Conservation (phyloP, 2,888 invertebrate species). For the Netelia virgata region DNA sequence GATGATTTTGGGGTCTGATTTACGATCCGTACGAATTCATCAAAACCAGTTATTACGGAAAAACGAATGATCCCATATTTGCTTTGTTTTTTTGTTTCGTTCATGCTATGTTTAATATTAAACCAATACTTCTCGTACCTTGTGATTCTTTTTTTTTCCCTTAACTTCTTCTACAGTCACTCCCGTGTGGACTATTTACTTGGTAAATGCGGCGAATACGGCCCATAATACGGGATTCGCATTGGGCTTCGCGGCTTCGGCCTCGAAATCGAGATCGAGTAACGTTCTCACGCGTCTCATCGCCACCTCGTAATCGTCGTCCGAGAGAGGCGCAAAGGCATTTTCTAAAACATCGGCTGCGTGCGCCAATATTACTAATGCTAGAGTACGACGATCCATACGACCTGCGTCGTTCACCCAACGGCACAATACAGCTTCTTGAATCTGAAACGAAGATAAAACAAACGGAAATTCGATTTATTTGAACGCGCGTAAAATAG, state of each 20-base stretch:
- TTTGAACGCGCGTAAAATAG: conserved; percentile 6
- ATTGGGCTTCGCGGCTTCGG: conserved; percentile 96
- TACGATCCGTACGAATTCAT: background rate
- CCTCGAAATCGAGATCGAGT: conserved; percentile 98
- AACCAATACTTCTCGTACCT: conserved; percentile 72
- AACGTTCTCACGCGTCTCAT: conserved; percentile 98
- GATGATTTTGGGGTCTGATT: background rate
- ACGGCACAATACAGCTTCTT: conserved; percentile 97
- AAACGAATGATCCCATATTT: conserved; percentile 42
- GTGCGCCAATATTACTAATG: conserved; percentile 97
- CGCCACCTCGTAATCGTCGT: conserved; percentile 99
- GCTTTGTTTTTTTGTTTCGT: conserved; percentile 35
- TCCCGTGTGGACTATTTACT: conserved; percentile 87
- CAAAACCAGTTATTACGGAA: background rate
- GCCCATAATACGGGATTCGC: conserved; percentile 99
- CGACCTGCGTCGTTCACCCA: conserved; percentile 99
- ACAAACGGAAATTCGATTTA: conserved; percentile 5
- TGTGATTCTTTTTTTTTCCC: conserved; percentile 43
- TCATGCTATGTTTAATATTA: conserved; percentile 58
- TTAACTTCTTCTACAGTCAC: conserved; percentile 65
- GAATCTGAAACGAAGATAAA: conserved; percentile 88
- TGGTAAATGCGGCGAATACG: conserved; percentile 99
- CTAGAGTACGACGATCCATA: conserved; percentile 97
- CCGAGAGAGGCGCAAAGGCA: conserved; percentile 98
- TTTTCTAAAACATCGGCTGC: conserved; percentile 99